Conservation (phyloP, 1,140 invertebrate genomes). For the Pachyrhynchus sulphureomaculatus region DNA sequence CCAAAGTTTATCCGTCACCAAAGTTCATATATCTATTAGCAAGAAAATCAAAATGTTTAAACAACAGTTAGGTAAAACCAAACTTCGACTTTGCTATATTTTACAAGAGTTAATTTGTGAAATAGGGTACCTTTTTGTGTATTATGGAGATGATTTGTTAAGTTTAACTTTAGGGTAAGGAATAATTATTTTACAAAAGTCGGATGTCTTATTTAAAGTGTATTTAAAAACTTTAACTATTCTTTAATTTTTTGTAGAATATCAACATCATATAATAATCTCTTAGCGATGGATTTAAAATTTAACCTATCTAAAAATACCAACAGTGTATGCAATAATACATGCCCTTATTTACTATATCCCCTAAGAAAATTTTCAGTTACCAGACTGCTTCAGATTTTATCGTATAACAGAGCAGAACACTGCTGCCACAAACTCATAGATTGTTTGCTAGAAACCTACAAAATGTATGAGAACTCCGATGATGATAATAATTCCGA, state of each 20-base stretch:
- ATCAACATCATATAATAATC: slow-evolving; percentile 33
- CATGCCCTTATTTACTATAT: slow-evolving; percentile 59
- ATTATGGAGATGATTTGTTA: slow-evolving; percentile 44
- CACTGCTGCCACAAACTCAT: slow-evolving; percentile 56
- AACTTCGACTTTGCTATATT: slow-evolving; percentile 46
- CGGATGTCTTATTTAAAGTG: background rate
- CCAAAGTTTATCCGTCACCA: slow-evolving; percentile 16
- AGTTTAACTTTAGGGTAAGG: slow-evolving; percentile 43
- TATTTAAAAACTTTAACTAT: background rate
- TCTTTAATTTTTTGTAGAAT: slow-evolving; percentile 32
- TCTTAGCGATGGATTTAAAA: slow-evolving; percentile 42
- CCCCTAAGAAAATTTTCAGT: slow-evolving; percentile 58
- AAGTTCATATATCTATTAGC: slow-evolving; percentile 8
- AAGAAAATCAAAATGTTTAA: slow-evolving; percentile 41
- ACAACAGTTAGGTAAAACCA: slow-evolving; percentile 40
- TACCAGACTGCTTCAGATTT: slow-evolving; percentile 56
- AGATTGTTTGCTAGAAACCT: slow-evolving; percentile 53
- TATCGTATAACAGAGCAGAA: slow-evolving; percentile 54
- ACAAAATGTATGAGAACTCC: slow-evolving; percentile 44
- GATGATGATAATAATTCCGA: slow-evolving; percentile 54
- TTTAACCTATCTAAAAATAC: slow-evolving; percentile 39
- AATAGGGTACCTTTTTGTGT: slow-evolving; percentile 42
- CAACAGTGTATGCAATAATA: slow-evolving; percentile 55
- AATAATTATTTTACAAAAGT: background rate
- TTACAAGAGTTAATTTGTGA: slow-evolving; percentile 44